phyloP scores from a whole-genome alignment of 1,140 invertebrate genomes.

The Drosophila dunni region DNA sequence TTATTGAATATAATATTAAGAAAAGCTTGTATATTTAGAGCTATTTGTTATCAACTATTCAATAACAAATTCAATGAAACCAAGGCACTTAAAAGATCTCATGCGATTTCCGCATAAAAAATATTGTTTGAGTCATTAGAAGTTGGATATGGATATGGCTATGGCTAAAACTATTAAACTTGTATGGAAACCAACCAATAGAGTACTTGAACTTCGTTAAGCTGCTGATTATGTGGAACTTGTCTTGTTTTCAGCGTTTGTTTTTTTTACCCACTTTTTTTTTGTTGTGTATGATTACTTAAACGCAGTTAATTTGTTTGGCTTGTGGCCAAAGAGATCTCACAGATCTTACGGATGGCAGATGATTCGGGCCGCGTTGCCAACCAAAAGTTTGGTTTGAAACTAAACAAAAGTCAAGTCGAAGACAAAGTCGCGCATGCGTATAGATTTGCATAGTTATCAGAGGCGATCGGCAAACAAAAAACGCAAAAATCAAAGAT shows the following conservation, averaged over 20 bases:
- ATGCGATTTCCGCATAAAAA: too few species aligned
- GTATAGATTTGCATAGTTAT: slow-evolving; percentile 70
- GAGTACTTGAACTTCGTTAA: not conserved
- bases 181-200: not conserved
- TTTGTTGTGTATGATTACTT: slow-evolving; percentile 43
- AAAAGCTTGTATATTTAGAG: too few species aligned
- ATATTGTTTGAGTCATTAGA: too few species aligned
- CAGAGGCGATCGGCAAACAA: slow-evolving; percentile 56
- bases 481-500: slow-evolving; percentile 30
- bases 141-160: not conserved
- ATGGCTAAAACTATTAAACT: not conserved
- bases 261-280: slow-evolving; percentile 13
- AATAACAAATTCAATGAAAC: too few species aligned
- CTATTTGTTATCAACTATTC: too few species aligned
- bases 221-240: not conserved
- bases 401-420: slow-evolving; percentile 15
- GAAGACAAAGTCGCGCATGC: slow-evolving; percentile 62
- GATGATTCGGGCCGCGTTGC: slow-evolving; percentile 14
- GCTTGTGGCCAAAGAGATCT: slow-evolving; percentile 46
- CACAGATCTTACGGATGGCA: not conserved
- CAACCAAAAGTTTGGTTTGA: slow-evolving; percentile 18
- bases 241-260: not conserved
- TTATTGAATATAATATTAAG: too few species aligned
- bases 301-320: slow-evolving; percentile 75
- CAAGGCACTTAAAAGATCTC: too few species aligned